Evolutionary conservation across 2,113 vertebrate genomes (phyloP).

Genomic region (Willisornis vidua): DNA sequence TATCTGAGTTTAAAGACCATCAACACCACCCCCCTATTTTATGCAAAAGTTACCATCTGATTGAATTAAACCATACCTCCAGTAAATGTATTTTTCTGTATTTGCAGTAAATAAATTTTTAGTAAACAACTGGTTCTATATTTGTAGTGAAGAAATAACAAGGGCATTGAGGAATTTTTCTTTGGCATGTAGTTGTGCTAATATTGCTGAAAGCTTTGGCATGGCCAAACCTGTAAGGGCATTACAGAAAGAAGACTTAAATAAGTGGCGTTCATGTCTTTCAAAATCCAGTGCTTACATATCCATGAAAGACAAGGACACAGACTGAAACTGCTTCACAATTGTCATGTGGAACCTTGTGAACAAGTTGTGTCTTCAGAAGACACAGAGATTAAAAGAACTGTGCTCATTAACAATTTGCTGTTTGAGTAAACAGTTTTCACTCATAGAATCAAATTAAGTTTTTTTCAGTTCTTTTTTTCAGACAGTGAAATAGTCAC

Average conservation of each 20-base stretch:
- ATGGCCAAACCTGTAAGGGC: background rate
- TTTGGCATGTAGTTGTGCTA: background rate
- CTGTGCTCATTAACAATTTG: background rate
- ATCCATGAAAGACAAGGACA: background rate
- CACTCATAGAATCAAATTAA: background rate
- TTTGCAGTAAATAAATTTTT: too few species aligned
- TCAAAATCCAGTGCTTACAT: background rate
- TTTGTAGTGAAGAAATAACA: background rate
- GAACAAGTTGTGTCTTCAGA: background rate
- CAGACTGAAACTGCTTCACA: background rate
- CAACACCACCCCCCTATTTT: background rate
- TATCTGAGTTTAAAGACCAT: background rate
- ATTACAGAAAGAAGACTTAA: background rate
- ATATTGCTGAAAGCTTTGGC: background rate
- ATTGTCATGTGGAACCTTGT: background rate
- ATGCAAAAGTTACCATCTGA: background rate
- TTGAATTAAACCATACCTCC: background rate
- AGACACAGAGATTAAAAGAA: background rate
- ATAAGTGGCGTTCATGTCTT: background rate
- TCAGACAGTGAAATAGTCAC: background rate
- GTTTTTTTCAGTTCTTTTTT: background rate
- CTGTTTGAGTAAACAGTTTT: background rate
- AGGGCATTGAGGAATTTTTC: background rate
- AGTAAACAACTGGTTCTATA: background rate
- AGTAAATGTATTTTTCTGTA: background rate